Percentiles rank a stretch among this genome's conserved stretches.
Evolutionary conservation across 2,797 vertebrate genomes (phyloP).

Genomic region (Taenioides sp.): DNA sequence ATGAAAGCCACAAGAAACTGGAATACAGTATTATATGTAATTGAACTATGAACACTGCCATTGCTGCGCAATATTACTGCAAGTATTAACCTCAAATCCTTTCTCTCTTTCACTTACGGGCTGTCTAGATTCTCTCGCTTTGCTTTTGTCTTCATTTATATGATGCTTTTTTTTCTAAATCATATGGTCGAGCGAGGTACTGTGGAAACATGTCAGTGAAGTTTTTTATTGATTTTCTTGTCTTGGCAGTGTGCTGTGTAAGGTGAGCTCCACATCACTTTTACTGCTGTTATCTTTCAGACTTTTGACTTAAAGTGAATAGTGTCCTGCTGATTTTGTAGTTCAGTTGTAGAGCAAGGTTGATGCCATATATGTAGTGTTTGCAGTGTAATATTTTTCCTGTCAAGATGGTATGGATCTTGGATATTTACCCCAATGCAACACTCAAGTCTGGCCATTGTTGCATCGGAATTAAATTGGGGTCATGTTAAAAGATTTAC

Average conservation of each 20-base stretch:
- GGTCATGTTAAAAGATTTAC: background rate
- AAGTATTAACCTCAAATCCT: constrained; percentile 36
- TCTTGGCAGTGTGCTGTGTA: constrained; percentile 21
- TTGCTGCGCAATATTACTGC: background rate
- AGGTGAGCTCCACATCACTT: constrained; percentile 23
- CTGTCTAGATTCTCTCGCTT: constrained; percentile 16
- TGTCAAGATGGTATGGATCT: background rate
- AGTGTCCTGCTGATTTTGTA: constrained; percentile 23
- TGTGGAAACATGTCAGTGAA: constrained; percentile 13
- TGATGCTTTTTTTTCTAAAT: constrained; percentile 6
- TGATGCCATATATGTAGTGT: background rate
- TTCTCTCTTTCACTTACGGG: constrained; percentile 29
- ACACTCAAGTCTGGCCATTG: background rate
- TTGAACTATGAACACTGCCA: constrained; percentile 15
- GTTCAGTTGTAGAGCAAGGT: constrained; percentile 20
- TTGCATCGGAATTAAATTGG: background rate
- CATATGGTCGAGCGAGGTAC: constrained; percentile 6
- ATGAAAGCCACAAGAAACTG: background rate
- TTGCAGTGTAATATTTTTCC: constrained; percentile 1
- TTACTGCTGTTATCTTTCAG: background rate
- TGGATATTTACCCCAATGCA: background rate
- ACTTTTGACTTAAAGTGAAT: constrained; percentile 14
- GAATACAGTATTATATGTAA: background rate
- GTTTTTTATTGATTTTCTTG: constrained; percentile 32
- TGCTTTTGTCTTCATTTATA: constrained; percentile 6